Conservation (phyloP, 2,797 vertebrate genomes). For the Alauda arvensis region DNA sequence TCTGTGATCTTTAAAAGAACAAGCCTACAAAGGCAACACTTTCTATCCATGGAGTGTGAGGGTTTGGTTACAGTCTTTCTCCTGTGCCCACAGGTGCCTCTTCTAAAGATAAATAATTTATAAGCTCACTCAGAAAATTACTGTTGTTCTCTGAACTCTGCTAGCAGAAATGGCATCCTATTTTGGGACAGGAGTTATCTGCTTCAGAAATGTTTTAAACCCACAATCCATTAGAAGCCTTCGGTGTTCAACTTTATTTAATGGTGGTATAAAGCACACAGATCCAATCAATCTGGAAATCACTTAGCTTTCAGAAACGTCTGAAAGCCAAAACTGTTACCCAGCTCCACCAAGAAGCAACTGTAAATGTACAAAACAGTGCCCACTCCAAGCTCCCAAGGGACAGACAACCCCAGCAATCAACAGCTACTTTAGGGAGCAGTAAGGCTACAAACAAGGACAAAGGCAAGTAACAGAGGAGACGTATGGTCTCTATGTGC, state of each 20-base stretch:
- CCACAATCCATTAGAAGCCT: neutral
- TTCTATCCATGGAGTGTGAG: neutral
- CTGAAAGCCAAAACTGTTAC: neutral
- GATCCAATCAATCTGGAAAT: neutral
- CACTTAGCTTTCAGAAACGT: neutral
- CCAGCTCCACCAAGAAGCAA: neutral
- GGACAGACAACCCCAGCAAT: neutral
- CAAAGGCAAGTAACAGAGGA: neutral
- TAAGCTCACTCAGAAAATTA: neutral
- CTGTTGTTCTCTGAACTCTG: neutral
- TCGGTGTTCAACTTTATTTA: neutral
- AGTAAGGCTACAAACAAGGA: neutral
- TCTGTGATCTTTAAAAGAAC: conserved; percentile 26
- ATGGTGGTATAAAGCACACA: neutral
- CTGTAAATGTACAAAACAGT: neutral
- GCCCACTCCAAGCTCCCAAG: neutral
- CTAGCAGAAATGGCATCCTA: neutral
- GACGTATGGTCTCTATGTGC: neutral
- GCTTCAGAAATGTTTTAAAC: neutral
- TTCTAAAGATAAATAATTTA: neutral
- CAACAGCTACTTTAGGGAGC: neutral
- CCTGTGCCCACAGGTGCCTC: neutral
- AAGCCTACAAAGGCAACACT: neutral
- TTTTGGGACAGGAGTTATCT: neutral
- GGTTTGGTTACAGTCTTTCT: neutral